Base-by-base conservation (phyloP, 2,113 vertebrate genomes). In the Toxotes jaculatrix region DNA sequence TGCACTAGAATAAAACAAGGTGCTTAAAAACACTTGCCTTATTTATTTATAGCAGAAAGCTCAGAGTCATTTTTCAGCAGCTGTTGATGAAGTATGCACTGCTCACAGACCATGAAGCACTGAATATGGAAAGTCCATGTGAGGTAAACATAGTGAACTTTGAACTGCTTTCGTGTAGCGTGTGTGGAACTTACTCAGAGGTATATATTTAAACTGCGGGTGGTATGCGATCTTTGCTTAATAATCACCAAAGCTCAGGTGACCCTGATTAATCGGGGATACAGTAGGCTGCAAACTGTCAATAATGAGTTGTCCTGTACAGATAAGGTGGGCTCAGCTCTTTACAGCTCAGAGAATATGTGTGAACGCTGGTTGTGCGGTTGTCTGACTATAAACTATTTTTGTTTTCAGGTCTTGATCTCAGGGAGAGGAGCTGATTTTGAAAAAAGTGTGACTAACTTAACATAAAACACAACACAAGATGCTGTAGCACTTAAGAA, bases 111-210 rank as follows among this genome's bases (percentile, higher is more conserved):
- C 43, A 43, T 31, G 45, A 45, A 80, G 73, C 42, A 34, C 31
- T 76, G 32, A 57, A 55, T 59, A 70, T 55, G 57, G 19, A 45
- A 64, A 12, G 19, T 70, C 19, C 19, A 83, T 40, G 34, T 74
- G 77, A 79, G 64, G 56, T 23, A 31, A 69, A 61, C 57, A 70
- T 23, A 32, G 59, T 80, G 79, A 85, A 66, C 89, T 87, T 86
- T 80, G 80, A 78, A 17, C 86, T 43, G 11, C 47, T 79, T 47
- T 71, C 57, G 32, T 60, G 19, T 21, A 27, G 17, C 17, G n/a
- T 34, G 55, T 5, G 2, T 21, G 34, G 32, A 71, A 51, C 45
- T 65, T 31, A 80, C 49, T 43, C 43, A 70, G 49, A 59, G 27
- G 55, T 73, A 56, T 74, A 73, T 71, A 64, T 79, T 77, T 77